Base-by-base conservation (phyloP, 2,888 invertebrate species). In the Nomada flava region DNA sequence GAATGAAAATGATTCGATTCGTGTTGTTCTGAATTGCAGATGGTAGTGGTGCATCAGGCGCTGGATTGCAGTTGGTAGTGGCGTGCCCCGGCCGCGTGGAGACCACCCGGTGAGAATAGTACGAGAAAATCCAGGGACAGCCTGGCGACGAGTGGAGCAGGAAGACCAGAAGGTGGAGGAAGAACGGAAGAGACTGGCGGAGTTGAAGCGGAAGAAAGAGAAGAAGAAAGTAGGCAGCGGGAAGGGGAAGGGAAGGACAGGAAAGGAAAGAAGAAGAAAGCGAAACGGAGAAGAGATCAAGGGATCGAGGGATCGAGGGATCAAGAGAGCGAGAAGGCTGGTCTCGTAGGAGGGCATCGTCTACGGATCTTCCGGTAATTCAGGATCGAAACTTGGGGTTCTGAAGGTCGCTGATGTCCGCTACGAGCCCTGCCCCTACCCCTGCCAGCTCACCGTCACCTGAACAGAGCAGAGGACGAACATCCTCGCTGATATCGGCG, bases 391-490 rank as follows among this genome's bases (percentile, higher is more conserved):
- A n/a, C 69, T 72, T 44, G 77, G 53, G 71, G 79, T 82, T 87
- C 90, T 85, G 82, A 85, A 82, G 89, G 88, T 91, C 85, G 92
- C 92, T 91, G 91, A 93, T 93, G 92, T 93, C 91, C 91, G 91
- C 92, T 90, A 91, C 90, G 90, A 90, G 88, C 87, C 84, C 85
- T 83, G 64, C 70, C 86, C 76, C 76, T 78, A 76, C 78, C 76
- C 76, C 83, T 76, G 80, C 79, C 84, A 84, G 76, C 65, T 75
- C 77, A 60, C 55, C 79, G 52, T 68, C 85, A 55, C 55, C 79
- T 64, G 76, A 68, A 72, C 57, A 36, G 44, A 64, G 55, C 69
- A 59, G 55, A 74, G 73, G 69, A 81, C 60, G 55, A 67, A 42
- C 57, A 50, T 23, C 47, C 67, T 42, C 47, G 71, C 26, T 18